These are phyloP conservation scores for Drosophila mayaguana DNA, from an alignment of 2,888 invertebrate species.

Conservation along the genomic window DNA sequence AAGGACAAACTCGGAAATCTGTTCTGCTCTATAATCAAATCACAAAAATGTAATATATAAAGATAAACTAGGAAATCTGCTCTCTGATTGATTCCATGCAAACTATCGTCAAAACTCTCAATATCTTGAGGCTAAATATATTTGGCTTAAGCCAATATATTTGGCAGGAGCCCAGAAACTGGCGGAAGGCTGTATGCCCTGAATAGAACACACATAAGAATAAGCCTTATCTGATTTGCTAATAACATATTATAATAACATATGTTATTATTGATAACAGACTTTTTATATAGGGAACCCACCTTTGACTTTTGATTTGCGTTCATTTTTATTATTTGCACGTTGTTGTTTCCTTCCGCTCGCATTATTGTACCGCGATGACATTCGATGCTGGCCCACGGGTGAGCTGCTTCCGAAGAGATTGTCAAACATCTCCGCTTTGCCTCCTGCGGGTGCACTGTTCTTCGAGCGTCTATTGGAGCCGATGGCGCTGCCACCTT, in stretches of 20 bases:
- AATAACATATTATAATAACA: neutral
- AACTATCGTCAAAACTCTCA: neutral
- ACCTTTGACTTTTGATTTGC: constrained; percentile 84
- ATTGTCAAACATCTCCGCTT: constrained; percentile 87
- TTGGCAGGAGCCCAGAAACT: neutral
- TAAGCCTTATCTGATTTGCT: too few species aligned
- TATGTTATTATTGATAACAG: neutral
- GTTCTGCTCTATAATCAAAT: neutral
- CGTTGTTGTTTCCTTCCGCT: constrained; percentile 57
- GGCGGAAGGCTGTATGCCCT: neutral
- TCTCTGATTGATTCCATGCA: neutral
- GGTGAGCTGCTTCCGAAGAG: constrained; percentile 88
- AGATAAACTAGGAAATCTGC: neutral
- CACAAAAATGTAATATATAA: neutral
- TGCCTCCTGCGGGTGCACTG: constrained; percentile 39
- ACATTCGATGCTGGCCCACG: constrained; percentile 67
- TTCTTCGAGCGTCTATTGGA: constrained; percentile 60
- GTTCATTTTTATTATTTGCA: constrained; percentile 57
- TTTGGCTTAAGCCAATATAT: too few species aligned
- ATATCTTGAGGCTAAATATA: too few species aligned
- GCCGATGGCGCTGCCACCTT: constrained; percentile 60
- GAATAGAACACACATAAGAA: neutral
- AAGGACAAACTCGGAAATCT: too few species aligned
- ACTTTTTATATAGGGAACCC: constrained; percentile 56
- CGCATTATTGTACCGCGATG: constrained; percentile 63